Evolutionary conservation across 2,797 vertebrate species (phyloP).

Genomic region (Emys orbicularis): DNA sequence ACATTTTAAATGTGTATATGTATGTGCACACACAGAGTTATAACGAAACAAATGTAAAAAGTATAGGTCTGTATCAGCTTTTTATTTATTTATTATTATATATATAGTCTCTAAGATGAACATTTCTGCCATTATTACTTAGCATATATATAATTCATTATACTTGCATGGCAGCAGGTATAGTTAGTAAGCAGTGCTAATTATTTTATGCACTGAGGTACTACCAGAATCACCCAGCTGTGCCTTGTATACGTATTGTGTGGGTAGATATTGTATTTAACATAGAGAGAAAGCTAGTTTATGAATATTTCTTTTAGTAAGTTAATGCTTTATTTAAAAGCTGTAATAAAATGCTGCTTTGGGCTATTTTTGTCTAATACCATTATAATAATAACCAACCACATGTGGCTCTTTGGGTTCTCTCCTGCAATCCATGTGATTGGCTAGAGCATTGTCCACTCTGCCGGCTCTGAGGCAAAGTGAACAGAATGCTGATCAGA

Average conservation of each 20-base stretch:
- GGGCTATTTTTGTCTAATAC: not conserved
- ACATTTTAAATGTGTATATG: not conserved
- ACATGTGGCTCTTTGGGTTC: not conserved
- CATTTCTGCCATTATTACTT: not conserved
- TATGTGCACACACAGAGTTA: not conserved
- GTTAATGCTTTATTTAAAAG: conserved; percentile 33
- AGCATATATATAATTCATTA: not conserved
- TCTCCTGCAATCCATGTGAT: not conserved
- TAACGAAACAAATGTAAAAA: not conserved
- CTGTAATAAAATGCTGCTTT: not conserved
- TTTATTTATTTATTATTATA: not conserved
- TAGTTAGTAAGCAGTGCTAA: not conserved
- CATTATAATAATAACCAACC: not conserved
- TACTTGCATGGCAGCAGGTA: not conserved
- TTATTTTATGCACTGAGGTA: not conserved
- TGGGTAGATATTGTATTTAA: not conserved
- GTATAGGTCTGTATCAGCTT: not conserved
- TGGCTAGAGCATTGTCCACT: not conserved
- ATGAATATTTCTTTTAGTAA: not conserved
- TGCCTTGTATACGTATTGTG: not conserved
- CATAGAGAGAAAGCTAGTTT: not conserved
- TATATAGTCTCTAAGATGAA: not conserved
- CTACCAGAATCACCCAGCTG: not conserved
- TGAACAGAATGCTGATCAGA: not conserved
- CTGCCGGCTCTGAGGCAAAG: not conserved